phyloP scores from a whole-genome alignment of 2,888 invertebrate genomes.

The Eupeodes latifasciatus region DNA sequence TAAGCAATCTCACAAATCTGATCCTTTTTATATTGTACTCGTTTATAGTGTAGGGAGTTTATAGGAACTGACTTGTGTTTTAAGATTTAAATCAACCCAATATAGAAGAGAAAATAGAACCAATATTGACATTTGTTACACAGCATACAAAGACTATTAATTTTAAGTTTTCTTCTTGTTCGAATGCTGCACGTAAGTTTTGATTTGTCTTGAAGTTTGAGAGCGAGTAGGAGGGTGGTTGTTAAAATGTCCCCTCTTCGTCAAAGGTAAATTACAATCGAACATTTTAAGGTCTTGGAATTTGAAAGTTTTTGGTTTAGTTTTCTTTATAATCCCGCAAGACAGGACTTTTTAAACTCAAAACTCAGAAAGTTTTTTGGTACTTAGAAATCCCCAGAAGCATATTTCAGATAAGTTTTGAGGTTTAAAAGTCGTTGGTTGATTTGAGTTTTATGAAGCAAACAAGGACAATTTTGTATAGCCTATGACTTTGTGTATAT shows the following conservation, averaged over 20 bases:
- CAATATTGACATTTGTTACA: constrained; percentile 70
- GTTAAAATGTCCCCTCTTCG: background rate
- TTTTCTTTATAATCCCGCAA: constrained; percentile 19
- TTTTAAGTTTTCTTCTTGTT: constrained; percentile 49
- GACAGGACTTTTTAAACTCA: constrained; percentile 23
- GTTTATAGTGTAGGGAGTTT: background rate
- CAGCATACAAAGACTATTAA: constrained; percentile 67
- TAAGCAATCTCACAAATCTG: constrained; percentile 68
- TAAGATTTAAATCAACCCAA: constrained; percentile 68
- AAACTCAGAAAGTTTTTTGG: constrained; percentile 8
- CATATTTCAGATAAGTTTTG: constrained; percentile 19
- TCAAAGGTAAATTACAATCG: constrained; percentile 29
- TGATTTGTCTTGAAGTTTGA: constrained; percentile 12
- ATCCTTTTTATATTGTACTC: constrained; percentile 36
- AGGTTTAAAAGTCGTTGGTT: constrained; percentile 14
- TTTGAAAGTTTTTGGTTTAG: constrained; percentile 20
- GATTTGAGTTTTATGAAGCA: background rate
- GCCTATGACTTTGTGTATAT: background rate
- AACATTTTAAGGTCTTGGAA: background rate
- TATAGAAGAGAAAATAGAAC: constrained; percentile 53
- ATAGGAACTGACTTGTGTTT: constrained; percentile 55
- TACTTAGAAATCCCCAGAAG: constrained; percentile 23
- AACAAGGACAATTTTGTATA: background rate
- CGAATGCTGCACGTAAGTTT: constrained; percentile 26
- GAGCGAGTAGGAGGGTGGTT: no score